phyloP scores from a whole-genome alignment of 2,888 invertebrate genomes.

The Caradrina clavipalpis region DNA sequence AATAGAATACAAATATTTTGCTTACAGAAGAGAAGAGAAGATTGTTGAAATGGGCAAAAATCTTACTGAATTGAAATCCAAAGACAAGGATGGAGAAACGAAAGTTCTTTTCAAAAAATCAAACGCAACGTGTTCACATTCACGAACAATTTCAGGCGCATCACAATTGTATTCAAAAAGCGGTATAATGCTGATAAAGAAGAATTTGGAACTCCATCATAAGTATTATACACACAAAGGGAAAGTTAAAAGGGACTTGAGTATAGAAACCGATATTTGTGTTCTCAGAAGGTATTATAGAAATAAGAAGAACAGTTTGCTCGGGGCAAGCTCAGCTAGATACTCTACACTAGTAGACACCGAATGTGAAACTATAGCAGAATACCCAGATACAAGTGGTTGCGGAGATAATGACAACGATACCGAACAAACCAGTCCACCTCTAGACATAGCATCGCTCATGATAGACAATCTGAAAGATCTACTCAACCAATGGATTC shows the following conservation, averaged over 20 bases:
- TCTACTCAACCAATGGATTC: slow-evolving; percentile 78
- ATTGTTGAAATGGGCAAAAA: slow-evolving; percentile 73
- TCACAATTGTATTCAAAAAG: slow-evolving; percentile 73
- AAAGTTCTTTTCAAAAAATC: slow-evolving; percentile 80
- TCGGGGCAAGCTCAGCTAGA: slow-evolving; percentile 64
- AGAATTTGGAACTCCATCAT: slow-evolving; percentile 67
- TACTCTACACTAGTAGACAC: slow-evolving; percentile 71
- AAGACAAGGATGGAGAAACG: slow-evolving; percentile 63
- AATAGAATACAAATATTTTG: slow-evolving; percentile 84
- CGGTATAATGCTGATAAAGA: slow-evolving; percentile 71
- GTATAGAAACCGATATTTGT: slow-evolving; percentile 84
- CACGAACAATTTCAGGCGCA: slow-evolving; percentile 74
- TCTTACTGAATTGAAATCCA: slow-evolving; percentile 50
- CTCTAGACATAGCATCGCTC: slow-evolving; percentile 72
- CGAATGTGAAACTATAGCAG: slow-evolving; percentile 71
- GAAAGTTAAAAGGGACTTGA: slow-evolving; percentile 79
- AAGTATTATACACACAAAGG: slow-evolving; percentile 67
- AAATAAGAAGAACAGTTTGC: slow-evolving; percentile 71
- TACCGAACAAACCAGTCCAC: slow-evolving; percentile 56
- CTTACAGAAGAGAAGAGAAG: slow-evolving; percentile 79
- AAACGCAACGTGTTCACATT: slow-evolving; percentile 70
- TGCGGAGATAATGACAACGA: slow-evolving; percentile 79
- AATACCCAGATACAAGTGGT: slow-evolving; percentile 72
- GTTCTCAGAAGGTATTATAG: slow-evolving; percentile 77
- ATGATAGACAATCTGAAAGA: slow-evolving; percentile 80